Evolutionary conservation across 2,113 vertebrate genomes (phyloP).

Genomic region (Uria lomvia): DNA sequence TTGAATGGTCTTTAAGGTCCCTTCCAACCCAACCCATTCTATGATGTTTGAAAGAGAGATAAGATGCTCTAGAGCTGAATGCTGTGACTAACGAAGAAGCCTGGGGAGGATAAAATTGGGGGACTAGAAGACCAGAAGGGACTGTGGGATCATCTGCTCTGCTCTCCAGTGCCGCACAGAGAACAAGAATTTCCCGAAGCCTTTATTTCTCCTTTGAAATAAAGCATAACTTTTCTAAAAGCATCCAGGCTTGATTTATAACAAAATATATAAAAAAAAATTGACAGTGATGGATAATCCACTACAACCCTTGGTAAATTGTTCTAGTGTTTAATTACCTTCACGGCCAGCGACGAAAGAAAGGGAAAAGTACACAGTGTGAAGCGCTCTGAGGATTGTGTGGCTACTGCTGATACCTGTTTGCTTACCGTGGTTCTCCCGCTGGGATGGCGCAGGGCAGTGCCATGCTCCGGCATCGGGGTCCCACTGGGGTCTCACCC

Average conservation of each 20-base stretch:
- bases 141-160: not conserved
- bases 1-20: not conserved
- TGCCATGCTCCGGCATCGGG: not conserved
- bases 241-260: not conserved
- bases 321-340: constrained; percentile 46
- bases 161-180: not conserved
- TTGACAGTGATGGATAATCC: constrained; percentile 41
- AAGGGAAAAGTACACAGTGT: not conserved
- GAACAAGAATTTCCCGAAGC: not conserved
- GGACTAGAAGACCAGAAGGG: not conserved
- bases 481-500: fast-evolving
- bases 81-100: not conserved
- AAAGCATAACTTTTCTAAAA: not conserved
- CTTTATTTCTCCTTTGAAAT: not conserved
- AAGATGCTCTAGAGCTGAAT: not conserved
- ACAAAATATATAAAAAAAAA: not conserved
- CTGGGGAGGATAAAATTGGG: not conserved
- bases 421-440: fast-evolving
- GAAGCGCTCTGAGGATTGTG: not conserved
- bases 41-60: not conserved
- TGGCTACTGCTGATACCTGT: not conserved
- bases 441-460: fast-evolving
- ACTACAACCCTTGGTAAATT: constrained; percentile 1
- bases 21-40: not conserved
- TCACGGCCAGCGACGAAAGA: not conserved